Base-by-base conservation (phyloP, 1,140 invertebrate genomes). In the Cotesia chilonis region DNA sequence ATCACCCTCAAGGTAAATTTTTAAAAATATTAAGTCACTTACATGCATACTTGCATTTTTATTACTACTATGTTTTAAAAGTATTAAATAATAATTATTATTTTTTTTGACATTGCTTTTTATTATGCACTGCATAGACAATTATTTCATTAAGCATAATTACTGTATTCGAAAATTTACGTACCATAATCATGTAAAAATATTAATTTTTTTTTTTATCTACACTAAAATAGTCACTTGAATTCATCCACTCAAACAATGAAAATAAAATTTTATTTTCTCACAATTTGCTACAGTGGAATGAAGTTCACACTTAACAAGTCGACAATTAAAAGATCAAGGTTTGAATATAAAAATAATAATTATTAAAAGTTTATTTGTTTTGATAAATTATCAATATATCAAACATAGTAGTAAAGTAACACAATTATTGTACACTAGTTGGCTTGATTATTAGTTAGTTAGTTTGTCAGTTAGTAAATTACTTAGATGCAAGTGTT, bases 1-100 rank as follows among this genome's bases (percentile, higher is more conserved):
- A 87, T 74, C 79, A 86, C 68, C 80, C 83, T 77, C 83, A 86
- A 87, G 86, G 86, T 87, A 85, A 80, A 64, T 72, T 59, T 14
- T 41, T 14, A 10, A 4, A 10, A 66, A 4, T 10, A 41, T 41
- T 55, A 55, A 9, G 5, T 55, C 54, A 14, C 9, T 38, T 38
- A 28, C 36, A 55, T 6, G 9, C 55, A 38, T 63, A 12, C 55
- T 52, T 67, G 64, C 38, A 60, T 72, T 68, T 60, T 59, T 17
- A 20, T 69, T 1, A 47, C 35, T 51, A 28, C 9, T 51, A 47
- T 14, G 41, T 65, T 51, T 14, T 47, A 35, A 4, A 63, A 38
- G n/a, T 47, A 47, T 28, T 28, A 10, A 47, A 47, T 9, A 47
- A 47, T 47, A 47, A 47, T 61, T 61, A 61, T 61, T 61, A 61